These are phyloP conservation scores for Cyprinodon brontotheroides DNA, from an alignment of 2,113 vertebrate genomes.

Conservation along the genomic window DNA sequence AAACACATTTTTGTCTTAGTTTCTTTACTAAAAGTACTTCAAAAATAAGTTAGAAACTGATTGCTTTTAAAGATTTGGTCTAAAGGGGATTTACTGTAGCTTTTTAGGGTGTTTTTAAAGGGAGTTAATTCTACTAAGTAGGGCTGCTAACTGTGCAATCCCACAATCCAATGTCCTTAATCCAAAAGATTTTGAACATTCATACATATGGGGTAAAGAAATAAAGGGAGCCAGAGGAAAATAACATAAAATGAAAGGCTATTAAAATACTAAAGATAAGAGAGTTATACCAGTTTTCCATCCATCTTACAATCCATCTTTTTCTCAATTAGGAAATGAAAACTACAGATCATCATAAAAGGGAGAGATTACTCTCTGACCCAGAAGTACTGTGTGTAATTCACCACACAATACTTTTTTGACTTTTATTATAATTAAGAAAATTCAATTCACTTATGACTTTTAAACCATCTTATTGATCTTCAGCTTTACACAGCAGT, in stretches of 20 bases:
- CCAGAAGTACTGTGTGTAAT: conserved; percentile 60
- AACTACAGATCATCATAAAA: conserved; percentile 51
- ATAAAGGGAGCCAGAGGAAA: background rate
- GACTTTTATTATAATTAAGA: conserved; percentile 72
- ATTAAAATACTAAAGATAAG: conserved; percentile 41
- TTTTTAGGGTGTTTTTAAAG: conserved; percentile 45
- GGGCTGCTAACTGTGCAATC: conserved; percentile 41
- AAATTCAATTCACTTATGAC: conserved; percentile 73
- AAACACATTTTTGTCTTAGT: conserved; percentile 4
- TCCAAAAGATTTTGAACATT: conserved; percentile 55
- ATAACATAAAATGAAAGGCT: conserved; percentile 38
- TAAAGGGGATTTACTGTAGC: conserved; percentile 42
- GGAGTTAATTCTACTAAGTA: conserved; percentile 51
- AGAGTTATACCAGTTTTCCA: conserved; percentile 18
- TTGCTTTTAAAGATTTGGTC: conserved; percentile 41
- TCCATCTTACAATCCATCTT: conserved; percentile 52
- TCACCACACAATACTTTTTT: conserved; percentile 58
- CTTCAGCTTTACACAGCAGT: conserved; percentile 45
- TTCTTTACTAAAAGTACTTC: conserved; percentile 11
- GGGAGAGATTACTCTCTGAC: conserved; percentile 56
- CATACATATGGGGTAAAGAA: conserved; percentile 17
- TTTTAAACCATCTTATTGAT: conserved; percentile 61
- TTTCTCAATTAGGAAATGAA: conserved; percentile 73
- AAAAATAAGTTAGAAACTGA: background rate
- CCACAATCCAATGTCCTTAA: conserved; percentile 49